Evolutionary conservation across 2,888 invertebrate species (phyloP).

Genomic region (Drosophila melanosoma): DNA sequence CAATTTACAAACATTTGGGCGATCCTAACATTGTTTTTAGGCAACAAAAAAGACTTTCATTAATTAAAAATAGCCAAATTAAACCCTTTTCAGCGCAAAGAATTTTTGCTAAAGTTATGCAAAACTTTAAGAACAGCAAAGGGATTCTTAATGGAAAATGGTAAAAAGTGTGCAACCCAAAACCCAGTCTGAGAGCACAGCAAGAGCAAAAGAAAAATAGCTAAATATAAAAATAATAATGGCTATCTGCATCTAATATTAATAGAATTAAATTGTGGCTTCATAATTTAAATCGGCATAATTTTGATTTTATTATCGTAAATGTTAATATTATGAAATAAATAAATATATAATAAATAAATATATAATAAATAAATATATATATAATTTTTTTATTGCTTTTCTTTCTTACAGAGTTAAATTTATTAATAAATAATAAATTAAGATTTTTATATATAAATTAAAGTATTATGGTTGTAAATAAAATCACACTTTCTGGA

Average conservation of each 20-base stretch:
- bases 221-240: conserved; percentile 38
- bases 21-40: conserved; percentile 30
- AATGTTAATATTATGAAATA: background rate
- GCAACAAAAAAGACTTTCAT: conserved; percentile 58
- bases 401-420: background rate
- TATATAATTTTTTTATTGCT: background rate
- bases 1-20: conserved; percentile 40
- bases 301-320: background rate
- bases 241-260: conserved; percentile 41
- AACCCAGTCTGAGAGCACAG: background rate
- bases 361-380: background rate
- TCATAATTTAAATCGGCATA: conserved; percentile 39
- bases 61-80: conserved; percentile 61
- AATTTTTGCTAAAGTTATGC: conserved; percentile 53
- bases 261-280: conserved; percentile 42
- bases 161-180: conserved; percentile 28
- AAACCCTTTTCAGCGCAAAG: conserved; percentile 59
- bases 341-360: background rate
- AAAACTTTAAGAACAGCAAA: conserved; percentile 33
- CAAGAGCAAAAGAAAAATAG: conserved; percentile 13
- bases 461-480: background rate
- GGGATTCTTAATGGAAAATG: conserved; percentile 33
- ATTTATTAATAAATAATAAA: too few species aligned
- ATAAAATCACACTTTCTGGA: background rate
- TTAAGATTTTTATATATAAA: too few species aligned